A percentile compares a stretch with the other conserved stretches of the same genome.
These are phyloP conservation scores for Lithophane leautieri DNA, from an alignment of 2,888 invertebrate genomes.

Conservation along the genomic window DNA sequence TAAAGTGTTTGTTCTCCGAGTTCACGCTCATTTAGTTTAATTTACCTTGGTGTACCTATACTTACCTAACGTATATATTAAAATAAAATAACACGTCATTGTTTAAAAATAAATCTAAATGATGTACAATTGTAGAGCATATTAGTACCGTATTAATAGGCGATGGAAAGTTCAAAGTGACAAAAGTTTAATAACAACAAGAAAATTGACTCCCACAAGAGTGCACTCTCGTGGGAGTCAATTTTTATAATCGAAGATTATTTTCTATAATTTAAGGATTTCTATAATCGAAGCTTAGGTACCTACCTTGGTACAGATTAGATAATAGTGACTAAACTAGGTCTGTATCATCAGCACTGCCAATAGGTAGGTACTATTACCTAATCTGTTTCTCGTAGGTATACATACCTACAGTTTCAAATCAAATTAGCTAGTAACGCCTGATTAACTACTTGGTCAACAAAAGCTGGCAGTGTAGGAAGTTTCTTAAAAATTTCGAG, in stretches of 20 bases:
- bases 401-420: not conserved
- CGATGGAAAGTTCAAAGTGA: not conserved
- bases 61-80: no score
- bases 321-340: no score
- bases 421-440: not conserved
- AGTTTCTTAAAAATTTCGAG: not conserved
- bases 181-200: not conserved
- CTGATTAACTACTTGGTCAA: not conserved
- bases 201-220: not conserved
- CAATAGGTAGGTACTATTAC: no score
- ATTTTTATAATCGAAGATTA: not conserved
- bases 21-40: constrained; percentile 9
- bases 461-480: not conserved
- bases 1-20: constrained; percentile 5
- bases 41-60: constrained; percentile 6
- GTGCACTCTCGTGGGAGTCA: no score
- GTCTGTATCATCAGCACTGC: not conserved
- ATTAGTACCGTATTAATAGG: not conserved
- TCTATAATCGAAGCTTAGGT: not conserved
- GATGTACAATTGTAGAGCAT: not conserved
- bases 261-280: not conserved
- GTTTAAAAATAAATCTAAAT: constrained; percentile 2
- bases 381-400: not conserved
- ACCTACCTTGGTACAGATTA: no score
- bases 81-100: not conserved